Evolutionary conservation across 2,888 invertebrate genomes (phyloP).

Genomic region (Cabera pusaria): DNA sequence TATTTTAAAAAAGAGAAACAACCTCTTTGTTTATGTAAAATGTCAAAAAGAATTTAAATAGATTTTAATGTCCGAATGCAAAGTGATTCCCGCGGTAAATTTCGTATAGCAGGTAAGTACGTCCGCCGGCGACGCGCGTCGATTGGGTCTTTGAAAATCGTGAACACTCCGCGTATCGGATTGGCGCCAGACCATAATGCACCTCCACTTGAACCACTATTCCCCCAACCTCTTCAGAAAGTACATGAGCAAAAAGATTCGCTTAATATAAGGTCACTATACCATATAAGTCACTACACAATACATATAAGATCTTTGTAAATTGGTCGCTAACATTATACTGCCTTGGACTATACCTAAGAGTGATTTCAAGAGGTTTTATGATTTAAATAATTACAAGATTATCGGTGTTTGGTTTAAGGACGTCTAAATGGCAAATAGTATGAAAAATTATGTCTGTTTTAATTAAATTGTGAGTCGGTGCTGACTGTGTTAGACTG

Average conservation of each 20-base stretch:
- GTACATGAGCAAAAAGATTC: conserved; percentile 6
- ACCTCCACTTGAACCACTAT: conserved; percentile 44
- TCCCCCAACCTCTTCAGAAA: conserved; percentile 23
- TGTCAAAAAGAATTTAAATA: too few species aligned
- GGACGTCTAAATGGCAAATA: conserved; percentile 1
- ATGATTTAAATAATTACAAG: conserved; percentile 19
- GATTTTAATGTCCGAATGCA: conserved; percentile 2
- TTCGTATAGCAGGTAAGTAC: conserved; percentile 36
- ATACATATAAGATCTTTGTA: conserved; percentile 33
- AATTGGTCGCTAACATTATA: conserved; percentile 26
- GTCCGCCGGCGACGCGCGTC: conserved; percentile 55
- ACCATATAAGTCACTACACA: too few species aligned
- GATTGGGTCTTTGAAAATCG: conserved; percentile 40
- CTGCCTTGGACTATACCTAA: conserved; percentile 22
- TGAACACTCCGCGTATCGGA: conserved; percentile 40
- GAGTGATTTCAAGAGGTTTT: conserved; percentile 19
- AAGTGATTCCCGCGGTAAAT: conserved; percentile 23
- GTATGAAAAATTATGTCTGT: too few species aligned
- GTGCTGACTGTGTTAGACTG: too few species aligned
- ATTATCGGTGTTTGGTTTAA: conserved; percentile 7
- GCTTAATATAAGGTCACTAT: conserved; percentile 33
- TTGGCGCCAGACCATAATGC: conserved; percentile 43
- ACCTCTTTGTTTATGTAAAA: too few species aligned
- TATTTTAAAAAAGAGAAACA: background rate
- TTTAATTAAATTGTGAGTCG: too few species aligned